Evolutionary conservation across 2,888 invertebrate species (phyloP).

Genomic region (Drosophila mercatorum): DNA sequence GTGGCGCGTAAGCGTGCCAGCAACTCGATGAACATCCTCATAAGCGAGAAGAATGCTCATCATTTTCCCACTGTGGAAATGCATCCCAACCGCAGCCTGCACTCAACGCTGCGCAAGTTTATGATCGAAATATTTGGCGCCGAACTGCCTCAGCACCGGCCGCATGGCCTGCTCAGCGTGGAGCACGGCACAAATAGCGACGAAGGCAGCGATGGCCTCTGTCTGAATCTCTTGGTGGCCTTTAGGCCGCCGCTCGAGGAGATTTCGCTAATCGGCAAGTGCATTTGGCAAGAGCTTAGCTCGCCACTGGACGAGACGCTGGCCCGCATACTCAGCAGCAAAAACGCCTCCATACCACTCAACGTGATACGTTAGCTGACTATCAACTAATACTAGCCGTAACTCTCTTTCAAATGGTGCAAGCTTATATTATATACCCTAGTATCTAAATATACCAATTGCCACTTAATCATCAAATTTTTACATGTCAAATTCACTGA

Average conservation of each 20-base stretch:
- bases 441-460: slow-evolving; percentile 24
- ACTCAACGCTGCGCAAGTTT: slow-evolving; percentile 94
- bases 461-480: slow-evolving; percentile 23
- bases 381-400: slow-evolving; percentile 24
- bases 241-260: slow-evolving; percentile 94
- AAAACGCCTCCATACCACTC: slow-evolving; percentile 91
- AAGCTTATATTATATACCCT: slow-evolving; percentile 43
- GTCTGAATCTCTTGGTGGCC: slow-evolving; percentile 92
- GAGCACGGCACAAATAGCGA: slow-evolving; percentile 87
- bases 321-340: slow-evolving; percentile 88
- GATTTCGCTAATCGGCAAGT: slow-evolving; percentile 93
- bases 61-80: slow-evolving; percentile 95
- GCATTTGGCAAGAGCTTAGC: slow-evolving; percentile 94
- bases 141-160: slow-evolving; percentile 93
- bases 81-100: slow-evolving; percentile 91
- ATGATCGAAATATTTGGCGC: slow-evolving; percentile 96
- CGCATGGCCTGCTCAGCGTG: slow-evolving; percentile 90
- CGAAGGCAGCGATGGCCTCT: slow-evolving; percentile 89
- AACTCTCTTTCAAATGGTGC: slow-evolving; percentile 45
- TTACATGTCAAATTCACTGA: slow-evolving; percentile 13
- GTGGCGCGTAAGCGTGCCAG: slow-evolving; percentile 92
- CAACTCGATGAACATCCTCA: slow-evolving; percentile 92
- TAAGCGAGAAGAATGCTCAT: slow-evolving; percentile 92
- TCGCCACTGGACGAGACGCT: slow-evolving; percentile 88
- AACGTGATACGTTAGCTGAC: slow-evolving; percentile 89